Conservation (phyloP, 2,888 invertebrate species). For the Flexamia atlantica region DNA sequence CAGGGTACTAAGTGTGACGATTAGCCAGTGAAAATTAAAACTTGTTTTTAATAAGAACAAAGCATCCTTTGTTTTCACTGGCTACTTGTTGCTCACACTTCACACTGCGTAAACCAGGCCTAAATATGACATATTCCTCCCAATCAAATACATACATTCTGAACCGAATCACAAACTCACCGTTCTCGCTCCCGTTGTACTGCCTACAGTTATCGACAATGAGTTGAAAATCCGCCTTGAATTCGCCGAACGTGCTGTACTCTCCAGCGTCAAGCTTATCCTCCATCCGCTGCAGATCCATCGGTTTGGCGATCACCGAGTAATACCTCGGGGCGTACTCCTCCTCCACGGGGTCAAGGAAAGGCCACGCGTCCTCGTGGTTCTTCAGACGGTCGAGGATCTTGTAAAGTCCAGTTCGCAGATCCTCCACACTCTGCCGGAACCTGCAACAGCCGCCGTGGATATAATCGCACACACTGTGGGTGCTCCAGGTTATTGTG, state of each 20-base stretch:
- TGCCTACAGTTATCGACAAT: slow-evolving; percentile 95
- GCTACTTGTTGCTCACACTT: too few species aligned
- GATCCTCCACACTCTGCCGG: slow-evolving; percentile 89
- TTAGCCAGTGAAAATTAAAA: too few species aligned
- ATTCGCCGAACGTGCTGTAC: slow-evolving; percentile 88
- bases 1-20: too few species aligned
- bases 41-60: too few species aligned
- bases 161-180: too few species aligned
- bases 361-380: slow-evolving; percentile 96
- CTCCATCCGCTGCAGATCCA: slow-evolving; percentile 94
- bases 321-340: slow-evolving; percentile 87
- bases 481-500: slow-evolving; percentile 48
- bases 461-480: slow-evolving; percentile 45
- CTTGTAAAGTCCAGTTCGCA: slow-evolving; percentile 94
- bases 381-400: slow-evolving; percentile 91
- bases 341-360: slow-evolving; percentile 91
- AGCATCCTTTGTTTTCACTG: too few species aligned
- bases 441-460: slow-evolving; percentile 78
- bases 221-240: slow-evolving; percentile 92
- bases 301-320: slow-evolving; percentile 83
- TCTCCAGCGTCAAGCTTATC: slow-evolving; percentile 89
- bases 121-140: too few species aligned
- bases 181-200: slow-evolving; percentile 96
- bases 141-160: too few species aligned
- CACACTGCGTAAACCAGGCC: too few species aligned